Evolutionary conservation across 1,140 invertebrate genomes (phyloP).

Genomic region (Prorops nasuta): DNA sequence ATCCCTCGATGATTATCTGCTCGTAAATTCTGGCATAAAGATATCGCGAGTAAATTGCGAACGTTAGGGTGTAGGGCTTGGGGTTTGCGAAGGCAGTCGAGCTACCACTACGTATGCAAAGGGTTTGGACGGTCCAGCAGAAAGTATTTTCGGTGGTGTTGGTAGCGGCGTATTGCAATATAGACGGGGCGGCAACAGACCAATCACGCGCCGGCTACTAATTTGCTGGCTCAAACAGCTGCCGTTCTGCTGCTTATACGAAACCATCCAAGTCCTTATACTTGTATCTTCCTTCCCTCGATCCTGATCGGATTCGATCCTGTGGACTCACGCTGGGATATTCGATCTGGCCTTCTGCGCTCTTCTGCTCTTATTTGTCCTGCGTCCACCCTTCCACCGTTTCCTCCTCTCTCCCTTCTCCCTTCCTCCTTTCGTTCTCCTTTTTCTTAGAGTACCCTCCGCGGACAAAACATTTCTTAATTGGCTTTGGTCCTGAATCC

Average conservation of each 20-base stretch:
- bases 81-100: background rate
- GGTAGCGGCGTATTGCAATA: conserved; percentile 41
- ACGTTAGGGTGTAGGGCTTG: conserved; percentile 1
- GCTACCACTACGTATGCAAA: conserved; percentile 1
- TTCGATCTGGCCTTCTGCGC: conserved; percentile 40
- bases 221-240: conserved; percentile 57
- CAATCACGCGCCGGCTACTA: conserved; percentile 58
- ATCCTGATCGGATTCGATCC: conserved; percentile 45
- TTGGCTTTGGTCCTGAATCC: conserved; percentile 45
- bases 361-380: conserved; percentile 41
- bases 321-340: conserved; percentile 46
- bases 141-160: conserved; percentile 22
- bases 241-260: conserved; percentile 54
- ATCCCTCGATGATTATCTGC: conserved; percentile 56
- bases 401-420: conserved; percentile 3
- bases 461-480: conserved; percentile 59
- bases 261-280: conserved; percentile 29
- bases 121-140: too few relatives aligned
- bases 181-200: conserved; percentile 55
- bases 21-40: conserved; percentile 55
- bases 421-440: conserved; percentile 24
- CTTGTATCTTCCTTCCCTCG: conserved; percentile 36
- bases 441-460: conserved; percentile 22
- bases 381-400: conserved; percentile 12
- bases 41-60: conserved; percentile 57